phyloP scores from a whole-genome alignment of 2,888 invertebrate species.

The Xestoiulus laeticollis region DNA sequence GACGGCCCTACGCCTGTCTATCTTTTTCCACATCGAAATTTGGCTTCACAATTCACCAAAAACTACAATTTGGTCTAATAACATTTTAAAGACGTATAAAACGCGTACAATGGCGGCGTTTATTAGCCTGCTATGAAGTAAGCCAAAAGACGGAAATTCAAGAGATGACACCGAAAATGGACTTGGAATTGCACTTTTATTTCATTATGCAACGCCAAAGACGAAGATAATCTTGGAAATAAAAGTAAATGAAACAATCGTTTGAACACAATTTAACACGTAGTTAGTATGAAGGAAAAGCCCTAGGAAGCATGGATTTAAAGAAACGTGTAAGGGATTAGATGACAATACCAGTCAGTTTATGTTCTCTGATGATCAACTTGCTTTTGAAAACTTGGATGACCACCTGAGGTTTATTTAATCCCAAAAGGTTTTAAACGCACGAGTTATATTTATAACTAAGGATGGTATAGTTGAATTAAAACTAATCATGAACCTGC shows the following conservation, averaged over 20 bases:
- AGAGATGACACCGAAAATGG: neutral
- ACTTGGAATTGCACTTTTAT: conserved; percentile 5
- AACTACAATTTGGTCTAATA: conserved; percentile 27
- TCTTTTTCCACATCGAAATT: neutral
- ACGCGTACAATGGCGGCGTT: neutral
- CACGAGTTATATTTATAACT: too few relatives aligned
- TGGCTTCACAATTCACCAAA: neutral
- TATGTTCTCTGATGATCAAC: too few relatives aligned
- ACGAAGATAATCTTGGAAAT: neutral
- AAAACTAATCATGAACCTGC: too few relatives aligned
- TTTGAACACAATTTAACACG: neutral
- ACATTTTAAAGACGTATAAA: neutral
- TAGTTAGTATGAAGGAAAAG: neutral
- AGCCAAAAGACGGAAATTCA: neutral
- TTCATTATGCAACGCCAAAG: neutral
- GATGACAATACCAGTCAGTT: too few relatives aligned
- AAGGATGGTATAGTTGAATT: too few relatives aligned
- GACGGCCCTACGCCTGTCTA: neutral
- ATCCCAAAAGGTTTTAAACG: too few relatives aligned
- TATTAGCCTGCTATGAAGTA: neutral
- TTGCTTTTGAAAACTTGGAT: too few relatives aligned
- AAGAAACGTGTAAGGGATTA: neutral
- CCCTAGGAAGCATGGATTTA: neutral
- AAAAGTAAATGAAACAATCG: conserved; percentile 15
- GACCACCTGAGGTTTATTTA: too few relatives aligned